Percentiles rank a stretch among this genome's conserved stretches.
phyloP scores from a whole-genome alignment of 2,888 invertebrate species.

The Cataglyphis altisquamis region DNA sequence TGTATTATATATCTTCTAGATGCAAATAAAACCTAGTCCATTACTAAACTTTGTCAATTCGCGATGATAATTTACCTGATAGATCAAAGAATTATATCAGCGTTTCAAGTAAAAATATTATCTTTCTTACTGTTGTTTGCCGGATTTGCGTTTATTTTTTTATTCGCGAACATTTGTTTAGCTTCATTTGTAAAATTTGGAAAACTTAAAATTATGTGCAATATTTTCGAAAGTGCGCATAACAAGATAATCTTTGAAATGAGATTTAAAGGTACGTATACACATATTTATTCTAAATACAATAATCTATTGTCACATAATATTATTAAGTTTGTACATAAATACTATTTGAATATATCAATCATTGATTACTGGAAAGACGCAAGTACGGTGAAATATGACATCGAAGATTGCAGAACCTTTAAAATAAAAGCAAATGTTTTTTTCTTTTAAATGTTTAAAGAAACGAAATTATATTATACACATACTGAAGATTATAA shows the following conservation, averaged over 20 bases:
- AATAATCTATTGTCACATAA: background rate
- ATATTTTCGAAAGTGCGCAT: background rate
- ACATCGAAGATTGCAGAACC: conserved; percentile 19
- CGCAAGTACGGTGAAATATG: conserved; percentile 23
- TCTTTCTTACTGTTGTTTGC: background rate
- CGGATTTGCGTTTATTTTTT: background rate
- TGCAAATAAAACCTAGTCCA: conserved; percentile 84
- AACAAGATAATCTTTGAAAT: background rate
- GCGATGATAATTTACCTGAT: background rate
- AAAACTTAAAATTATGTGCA: background rate
- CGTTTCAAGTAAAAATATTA: background rate
- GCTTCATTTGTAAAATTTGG: background rate
- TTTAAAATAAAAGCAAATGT: background rate
- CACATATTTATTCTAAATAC: background rate
- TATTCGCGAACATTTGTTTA: background rate
- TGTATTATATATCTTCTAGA: conserved; percentile 83
- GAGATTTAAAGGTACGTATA: background rate
- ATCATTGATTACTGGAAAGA: background rate
- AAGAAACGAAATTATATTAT: background rate
- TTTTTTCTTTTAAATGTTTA: background rate
- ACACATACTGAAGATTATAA: background rate
- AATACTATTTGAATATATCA: conserved; percentile 9
- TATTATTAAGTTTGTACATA: background rate
- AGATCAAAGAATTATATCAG: background rate
- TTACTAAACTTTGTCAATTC: conserved; percentile 62